Percentiles rank a stretch among this genome's conserved stretches.
phyloP scores from a whole-genome alignment of 1,140 invertebrate genomes.

The Olivierus martensii region DNA sequence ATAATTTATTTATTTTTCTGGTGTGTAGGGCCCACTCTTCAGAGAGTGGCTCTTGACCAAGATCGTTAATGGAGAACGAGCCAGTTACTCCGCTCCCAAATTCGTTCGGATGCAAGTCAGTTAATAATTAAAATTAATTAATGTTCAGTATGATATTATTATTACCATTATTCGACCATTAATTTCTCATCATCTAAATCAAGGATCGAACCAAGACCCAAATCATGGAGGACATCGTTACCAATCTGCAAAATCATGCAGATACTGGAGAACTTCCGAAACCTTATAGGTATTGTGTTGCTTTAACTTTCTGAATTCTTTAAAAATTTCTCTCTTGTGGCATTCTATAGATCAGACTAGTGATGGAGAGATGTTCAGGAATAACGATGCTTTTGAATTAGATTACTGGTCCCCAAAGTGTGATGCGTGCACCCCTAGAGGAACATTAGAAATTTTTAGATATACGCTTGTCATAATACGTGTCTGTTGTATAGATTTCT shows the following conservation, averaged over 20 bases:
- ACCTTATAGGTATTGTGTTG: slow-evolving; percentile 80
- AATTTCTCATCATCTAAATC: neutral
- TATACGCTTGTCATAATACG: too few relatives aligned
- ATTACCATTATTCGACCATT: neutral
- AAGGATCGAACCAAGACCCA: slow-evolving; percentile 69
- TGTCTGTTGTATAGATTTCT: too few relatives aligned
- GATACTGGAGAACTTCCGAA: slow-evolving; percentile 90
- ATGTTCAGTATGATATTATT: neutral
- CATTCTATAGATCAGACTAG: too few relatives aligned
- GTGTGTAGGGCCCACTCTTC: slow-evolving; percentile 58
- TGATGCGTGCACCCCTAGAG: too few relatives aligned
- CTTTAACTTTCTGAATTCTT: too few relatives aligned
- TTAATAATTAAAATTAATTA: neutral
- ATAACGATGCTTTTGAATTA: too few relatives aligned
- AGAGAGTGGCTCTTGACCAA: slow-evolving; percentile 87
- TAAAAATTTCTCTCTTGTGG: too few relatives aligned
- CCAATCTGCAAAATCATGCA: slow-evolving; percentile 81
- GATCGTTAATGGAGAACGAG: slow-evolving; percentile 96
- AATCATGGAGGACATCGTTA: slow-evolving; percentile 87
- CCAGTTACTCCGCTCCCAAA: slow-evolving; percentile 86
- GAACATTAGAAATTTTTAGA: too few relatives aligned
- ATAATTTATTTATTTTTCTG: too few relatives aligned
- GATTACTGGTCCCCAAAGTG: too few relatives aligned
- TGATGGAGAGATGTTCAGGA: too few relatives aligned
- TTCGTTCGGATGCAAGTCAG: slow-evolving; percentile 73